Evolutionary conservation across 2,797 vertebrate species (phyloP).

Genomic region (Anniella stebbinsi): DNA sequence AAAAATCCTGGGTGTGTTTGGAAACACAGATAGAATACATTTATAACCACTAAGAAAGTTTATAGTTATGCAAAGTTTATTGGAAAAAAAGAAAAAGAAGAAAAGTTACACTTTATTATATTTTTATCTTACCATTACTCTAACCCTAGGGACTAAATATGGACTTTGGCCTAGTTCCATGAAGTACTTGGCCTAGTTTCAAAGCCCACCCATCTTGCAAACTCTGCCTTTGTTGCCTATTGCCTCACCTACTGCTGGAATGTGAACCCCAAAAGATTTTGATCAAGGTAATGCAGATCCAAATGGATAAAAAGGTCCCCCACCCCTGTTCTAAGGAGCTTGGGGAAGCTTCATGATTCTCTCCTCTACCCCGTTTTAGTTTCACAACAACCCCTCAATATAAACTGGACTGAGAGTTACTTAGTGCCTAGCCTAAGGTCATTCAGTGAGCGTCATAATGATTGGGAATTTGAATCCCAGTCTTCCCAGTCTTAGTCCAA

Average conservation of each 20-base stretch:
- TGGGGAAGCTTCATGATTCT: no score
- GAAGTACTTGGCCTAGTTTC: background rate
- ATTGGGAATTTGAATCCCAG: background rate
- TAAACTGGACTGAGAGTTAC: background rate
- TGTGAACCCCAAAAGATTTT: no score
- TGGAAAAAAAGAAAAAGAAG: background rate
- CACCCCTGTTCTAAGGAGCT: background rate
- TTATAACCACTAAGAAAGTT: conserved; percentile 28
- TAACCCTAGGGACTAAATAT: background rate
- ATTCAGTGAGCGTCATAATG: background rate
- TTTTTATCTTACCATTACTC: background rate
- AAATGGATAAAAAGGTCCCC: no score
- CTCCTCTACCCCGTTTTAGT: background rate
- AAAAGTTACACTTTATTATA: background rate
- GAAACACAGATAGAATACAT: conserved; percentile 43
- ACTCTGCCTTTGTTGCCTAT: background rate
- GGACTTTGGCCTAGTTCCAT: background rate
- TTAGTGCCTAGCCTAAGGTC: background rate
- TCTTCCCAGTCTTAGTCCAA: no score
- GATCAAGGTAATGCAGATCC: no score
- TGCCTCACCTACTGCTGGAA: background rate
- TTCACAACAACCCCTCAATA: background rate
- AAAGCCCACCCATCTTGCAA: background rate
- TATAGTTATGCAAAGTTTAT: conserved; percentile 10
- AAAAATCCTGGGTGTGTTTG: conserved; percentile 32